Base-by-base conservation (phyloP, 64 coral and sea anemone species). In the Porites australiensis region DNA sequence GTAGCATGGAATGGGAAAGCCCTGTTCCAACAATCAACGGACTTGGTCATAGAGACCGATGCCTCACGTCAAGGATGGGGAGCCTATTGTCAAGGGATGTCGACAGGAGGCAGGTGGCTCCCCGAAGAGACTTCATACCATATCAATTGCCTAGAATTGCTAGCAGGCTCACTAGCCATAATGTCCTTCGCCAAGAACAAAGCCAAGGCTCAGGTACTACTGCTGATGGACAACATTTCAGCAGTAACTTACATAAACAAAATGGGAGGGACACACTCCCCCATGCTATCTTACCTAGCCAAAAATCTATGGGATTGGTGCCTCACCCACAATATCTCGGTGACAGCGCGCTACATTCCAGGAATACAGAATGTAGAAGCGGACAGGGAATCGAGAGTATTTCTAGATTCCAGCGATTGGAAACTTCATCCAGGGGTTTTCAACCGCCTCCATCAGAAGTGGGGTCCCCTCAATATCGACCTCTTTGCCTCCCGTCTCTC, bases 41-140 rank as follows among this genome's bases (percentile, higher is more conserved):
- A 92, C 47, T 54, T 82, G 43, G 75, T 91, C 19, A 91, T 92
- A 49, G 79, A 92, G 43, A 85, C 67, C 75, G 90, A 85, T 61
- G 90, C 68, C 54, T 82, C 89, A 46, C 79, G 53, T 22, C 4
- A 27, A 69, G 90, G 90, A 55, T 91, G 89, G 79, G 90, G 79
- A 27, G 90, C 90, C 11, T 57, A 50, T 20, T 92, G 90, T 64
- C 20, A 92, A 47, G 85, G 92, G 9, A 75, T 88, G 44, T 19
- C n/a, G 4, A 88, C 83, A 68, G 83, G 83, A 59, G 92, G 92
- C 14, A 18, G 13, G 27, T 88, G 92, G 84, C 59, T 20, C 19
- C 50, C 13, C n/a, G 75, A 58, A 48, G 84, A 88, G 65, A 63
- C 58, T 68, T 14, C n/a, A n/a, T n/a, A n/a, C n/a, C 88, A 89